Conservation (phyloP, 2,797 vertebrate species). For the Poecilia wingei region DNA sequence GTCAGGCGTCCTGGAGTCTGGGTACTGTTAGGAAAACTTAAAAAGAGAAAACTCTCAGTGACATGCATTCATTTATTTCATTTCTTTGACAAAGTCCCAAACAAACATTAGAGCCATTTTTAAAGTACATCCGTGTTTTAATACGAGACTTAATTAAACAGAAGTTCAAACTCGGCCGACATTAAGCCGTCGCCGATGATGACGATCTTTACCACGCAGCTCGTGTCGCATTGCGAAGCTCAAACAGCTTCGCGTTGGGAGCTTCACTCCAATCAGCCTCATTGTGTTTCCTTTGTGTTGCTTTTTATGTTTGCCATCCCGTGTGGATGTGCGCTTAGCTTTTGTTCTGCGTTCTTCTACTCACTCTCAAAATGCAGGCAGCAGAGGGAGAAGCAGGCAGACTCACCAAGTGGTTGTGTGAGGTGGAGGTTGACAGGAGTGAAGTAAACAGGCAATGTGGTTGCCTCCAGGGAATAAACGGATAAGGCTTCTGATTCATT, state of each 20-base stretch:
- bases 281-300: neutral
- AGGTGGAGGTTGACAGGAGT: conserved; percentile 27
- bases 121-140: neutral
- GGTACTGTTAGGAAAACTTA: neutral
- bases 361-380: neutral
- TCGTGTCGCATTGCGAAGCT: neutral
- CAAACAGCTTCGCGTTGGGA: neutral
- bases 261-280: neutral
- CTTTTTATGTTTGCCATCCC: neutral
- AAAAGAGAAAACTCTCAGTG: neutral
- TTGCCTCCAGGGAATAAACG: conserved; percentile 37
- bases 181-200: neutral
- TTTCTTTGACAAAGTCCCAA: neutral
- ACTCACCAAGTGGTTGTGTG: conserved; percentile 18
- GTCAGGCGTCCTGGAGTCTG: neutral
- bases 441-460: conserved; percentile 22
- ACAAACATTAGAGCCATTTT: neutral
- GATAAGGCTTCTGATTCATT: conserved; percentile 29
- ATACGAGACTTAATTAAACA: neutral
- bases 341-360: neutral
- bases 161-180: neutral
- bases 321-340: neutral
- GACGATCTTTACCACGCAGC: neutral
- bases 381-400: neutral
- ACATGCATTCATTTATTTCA: neutral